Conservation (phyloP, 2,888 invertebrate genomes). For the Agrochola circellaris region DNA sequence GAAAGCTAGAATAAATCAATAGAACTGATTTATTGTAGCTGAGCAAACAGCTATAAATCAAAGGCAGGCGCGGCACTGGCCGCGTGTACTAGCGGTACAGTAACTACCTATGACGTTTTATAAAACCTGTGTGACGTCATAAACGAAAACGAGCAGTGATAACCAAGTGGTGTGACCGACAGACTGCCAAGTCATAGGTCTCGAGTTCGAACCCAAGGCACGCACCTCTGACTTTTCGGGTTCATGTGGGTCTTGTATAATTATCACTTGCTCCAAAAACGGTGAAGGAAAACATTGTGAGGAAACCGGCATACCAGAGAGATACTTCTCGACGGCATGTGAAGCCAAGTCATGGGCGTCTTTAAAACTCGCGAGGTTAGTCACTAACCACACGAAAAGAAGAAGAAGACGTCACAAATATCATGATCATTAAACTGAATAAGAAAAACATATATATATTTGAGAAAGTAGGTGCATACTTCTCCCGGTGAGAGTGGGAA, state of each 20-base stretch:
- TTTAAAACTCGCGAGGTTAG: too few relatives aligned
- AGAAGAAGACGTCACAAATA: constrained; percentile 31
- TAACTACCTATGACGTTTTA: constrained; percentile 31
- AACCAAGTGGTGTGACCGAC: too few relatives aligned
- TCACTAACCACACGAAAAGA: too few relatives aligned
- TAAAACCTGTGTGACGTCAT: constrained; percentile 44
- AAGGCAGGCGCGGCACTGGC: constrained; percentile 65
- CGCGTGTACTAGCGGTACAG: constrained; percentile 40
- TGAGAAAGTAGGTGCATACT: neutral
- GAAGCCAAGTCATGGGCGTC: too few relatives aligned
- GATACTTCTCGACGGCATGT: too few relatives aligned
- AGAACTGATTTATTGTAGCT: constrained; percentile 82
- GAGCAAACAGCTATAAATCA: constrained; percentile 86
- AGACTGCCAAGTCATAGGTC: too few relatives aligned
- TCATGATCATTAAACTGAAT: neutral
- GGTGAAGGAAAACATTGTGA: too few relatives aligned
- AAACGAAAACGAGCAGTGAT: neutral
- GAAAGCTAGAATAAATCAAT: constrained; percentile 80
- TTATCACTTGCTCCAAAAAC: too few relatives aligned
- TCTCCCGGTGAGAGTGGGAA: neutral
- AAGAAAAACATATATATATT: neutral
- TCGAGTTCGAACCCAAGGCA: too few relatives aligned
- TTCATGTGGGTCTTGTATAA: too few relatives aligned
- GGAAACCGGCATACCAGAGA: too few relatives aligned
- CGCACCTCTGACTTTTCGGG: too few relatives aligned